phyloP scores from a whole-genome alignment of 2,888 invertebrate genomes.

The Kryphioiulus occultus region DNA sequence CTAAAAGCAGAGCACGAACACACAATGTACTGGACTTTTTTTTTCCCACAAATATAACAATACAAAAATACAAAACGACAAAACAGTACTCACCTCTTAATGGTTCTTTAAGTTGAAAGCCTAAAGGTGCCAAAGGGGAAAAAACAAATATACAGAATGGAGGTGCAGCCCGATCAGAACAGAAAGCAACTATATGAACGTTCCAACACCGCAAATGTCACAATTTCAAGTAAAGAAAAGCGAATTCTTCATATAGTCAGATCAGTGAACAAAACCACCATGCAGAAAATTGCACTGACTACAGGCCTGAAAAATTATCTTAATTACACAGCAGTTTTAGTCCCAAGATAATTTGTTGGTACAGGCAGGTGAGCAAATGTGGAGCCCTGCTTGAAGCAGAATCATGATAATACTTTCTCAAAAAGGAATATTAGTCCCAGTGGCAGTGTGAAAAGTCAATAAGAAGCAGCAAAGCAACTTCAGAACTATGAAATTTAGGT shows the following conservation, averaged over 20 bases:
- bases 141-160: constrained; percentile 48
- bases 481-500: neutral
- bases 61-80: neutral
- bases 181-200: neutral
- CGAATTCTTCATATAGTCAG: neutral
- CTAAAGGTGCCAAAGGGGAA: constrained; percentile 41
- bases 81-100: constrained; percentile 50
- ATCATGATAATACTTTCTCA: neutral
- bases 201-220: neutral
- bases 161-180: neutral
- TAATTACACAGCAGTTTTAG: neutral
- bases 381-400: neutral
- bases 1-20: neutral
- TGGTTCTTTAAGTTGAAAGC: constrained; percentile 52
- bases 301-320: neutral
- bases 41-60: neutral
- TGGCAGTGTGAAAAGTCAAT: constrained; percentile 22
- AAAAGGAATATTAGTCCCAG: neutral
- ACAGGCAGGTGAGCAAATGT: neutral
- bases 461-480: constrained; percentile 14
- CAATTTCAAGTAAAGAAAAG: neutral
- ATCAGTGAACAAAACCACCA: neutral
- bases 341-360: neutral
- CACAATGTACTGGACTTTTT: neutral
- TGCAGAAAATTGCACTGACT: neutral